Evolutionary conservation across 2,797 vertebrate species (phyloP), one percentile per base, ranked within the genome.

Genomic region (Melanotaenia pygmaea): DNA sequence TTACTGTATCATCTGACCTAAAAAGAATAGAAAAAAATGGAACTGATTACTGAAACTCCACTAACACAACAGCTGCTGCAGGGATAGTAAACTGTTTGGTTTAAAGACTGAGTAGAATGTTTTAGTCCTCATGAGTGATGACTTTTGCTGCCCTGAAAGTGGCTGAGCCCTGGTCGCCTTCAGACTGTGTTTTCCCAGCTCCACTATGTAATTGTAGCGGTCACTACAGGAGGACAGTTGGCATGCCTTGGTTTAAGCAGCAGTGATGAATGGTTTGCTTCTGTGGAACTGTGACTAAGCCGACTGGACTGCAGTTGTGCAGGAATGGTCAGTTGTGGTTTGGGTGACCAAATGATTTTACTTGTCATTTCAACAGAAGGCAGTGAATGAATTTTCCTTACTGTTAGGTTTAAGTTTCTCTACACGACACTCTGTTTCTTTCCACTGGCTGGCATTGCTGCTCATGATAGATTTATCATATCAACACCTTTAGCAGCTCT

Each of bases 151-250:
- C 90, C 0, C 28, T 0, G 30, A 88, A 1, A 1, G 90, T 63
- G n/a, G 85, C 0, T 0, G 95, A 94, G 34, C 92, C 94, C 0
- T 96, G 0, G 0, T 20, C 1, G 16, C 35, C 70, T 56, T 67
- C 43, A 97, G 94, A 83, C 86, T 94, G 81, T 96, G 94, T 70
- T 94, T 95, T 3, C 96, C 96, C 53, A 96, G 84, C 66, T 77
- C 50, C 69, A 96, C 95, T 9, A 91, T 91, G 77, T 96, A 96
- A 16, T 80, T 91, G 62, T 24, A 67, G 74, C 80, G 86, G 13
- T 77, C 91, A 32, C 95, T 96, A 88, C 32, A 70, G 70, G 63
- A 43, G 22, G 16, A 32, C 64, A 73, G 73, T 72, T 51, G 40
- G 83, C 67, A 62, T 1, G 30, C 20, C 47, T 50, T 5, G 38